Evolutionary conservation across 2,888 invertebrate species (phyloP), one percentile per base, ranked within the genome.

Genomic region (Idaea biselata): DNA sequence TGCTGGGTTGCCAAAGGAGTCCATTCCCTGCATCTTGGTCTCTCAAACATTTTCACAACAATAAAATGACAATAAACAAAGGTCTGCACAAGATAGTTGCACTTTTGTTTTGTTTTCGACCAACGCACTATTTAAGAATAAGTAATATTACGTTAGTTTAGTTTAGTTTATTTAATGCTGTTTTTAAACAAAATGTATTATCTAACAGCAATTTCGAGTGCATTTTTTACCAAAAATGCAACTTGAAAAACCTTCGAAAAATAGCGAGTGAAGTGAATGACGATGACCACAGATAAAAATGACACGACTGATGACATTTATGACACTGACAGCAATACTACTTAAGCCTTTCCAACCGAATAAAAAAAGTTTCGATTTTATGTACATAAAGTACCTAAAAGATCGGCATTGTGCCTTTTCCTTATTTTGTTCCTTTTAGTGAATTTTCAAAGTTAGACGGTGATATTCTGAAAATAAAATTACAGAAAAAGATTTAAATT

Each of bases 1-100:
- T 98, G 98, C 85, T 97, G 97, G 17, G 97, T 96, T 58, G 95
- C 94, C 68, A 97, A 89, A 59, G 97, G 97, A 67, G 95, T 94
- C 96, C 96, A 97, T 87, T 95, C 85, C 79, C 96, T 95, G 84
- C 96, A 95, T 76, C 96, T 93, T 59, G 96, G 95, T 74, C 94
- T 92, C 71, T 93, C 93, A 81, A 94, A 93, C 93, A 94, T 93
- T 83, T 68, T 82, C 11, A 44, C 11, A 44, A 44, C 44, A 44
- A 44, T 44, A 70, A 67, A 71, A 74, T 67, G 61, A 75, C 71
- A 69, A 69, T 71, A 73, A 73, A 73, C 63, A 71, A 74, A 67
- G 73, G 69, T 65, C 55, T 31, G 16, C 8, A n/a, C 11, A 44
- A 33, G 44, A 44, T 44, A 6, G 44, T 44, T 44, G 44, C 44